Evolutionary conservation across 2,888 invertebrate species (phyloP).

Genomic region (Phortica magna): DNA sequence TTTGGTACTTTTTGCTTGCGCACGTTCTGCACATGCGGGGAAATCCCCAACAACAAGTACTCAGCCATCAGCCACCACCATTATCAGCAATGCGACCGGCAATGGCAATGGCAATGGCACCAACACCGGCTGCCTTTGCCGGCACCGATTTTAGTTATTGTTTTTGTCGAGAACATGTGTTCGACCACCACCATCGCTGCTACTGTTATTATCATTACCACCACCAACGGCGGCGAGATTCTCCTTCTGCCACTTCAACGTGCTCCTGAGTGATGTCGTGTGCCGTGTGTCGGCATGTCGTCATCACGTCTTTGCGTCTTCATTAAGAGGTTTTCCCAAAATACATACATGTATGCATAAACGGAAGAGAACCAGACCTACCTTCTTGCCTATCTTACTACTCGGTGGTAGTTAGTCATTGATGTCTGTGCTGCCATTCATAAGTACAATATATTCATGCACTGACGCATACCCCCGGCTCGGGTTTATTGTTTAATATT

Average conservation of each 20-base stretch:
- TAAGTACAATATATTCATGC: slow-evolving; percentile 47
- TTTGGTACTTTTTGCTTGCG: slow-evolving; percentile 2
- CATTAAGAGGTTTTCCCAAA: slow-evolving; percentile 70
- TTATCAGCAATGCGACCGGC: slow-evolving; percentile 45
- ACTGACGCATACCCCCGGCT: slow-evolving; percentile 63
- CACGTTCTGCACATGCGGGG: slow-evolving; percentile 46
- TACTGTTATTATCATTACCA: slow-evolving; percentile 33
- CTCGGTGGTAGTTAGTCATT: slow-evolving; percentile 65
- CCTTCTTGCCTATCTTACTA: slow-evolving; percentile 52
- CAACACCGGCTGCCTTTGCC: slow-evolving; percentile 43
- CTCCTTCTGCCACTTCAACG: slow-evolving; percentile 42
- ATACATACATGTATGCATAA: slow-evolving; percentile 39
- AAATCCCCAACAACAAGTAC: slow-evolving; percentile 55
- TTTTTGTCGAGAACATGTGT: slow-evolving; percentile 50
- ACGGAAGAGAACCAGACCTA: background rate
- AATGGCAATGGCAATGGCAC: slow-evolving; percentile 46
- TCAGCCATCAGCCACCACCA: slow-evolving; percentile 45
- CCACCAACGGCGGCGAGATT: slow-evolving; percentile 32
- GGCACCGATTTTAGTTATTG: slow-evolving; percentile 43
- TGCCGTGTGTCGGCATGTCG: slow-evolving; percentile 65
- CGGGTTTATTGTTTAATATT: background rate
- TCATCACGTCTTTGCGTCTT: slow-evolving; percentile 61
- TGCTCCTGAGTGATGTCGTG: slow-evolving; percentile 33
- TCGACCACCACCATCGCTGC: slow-evolving; percentile 53
- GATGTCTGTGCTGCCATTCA: slow-evolving; percentile 61